Conservation (phyloP, 1,140 invertebrate species). For the Camponotus floridanus region DNA sequence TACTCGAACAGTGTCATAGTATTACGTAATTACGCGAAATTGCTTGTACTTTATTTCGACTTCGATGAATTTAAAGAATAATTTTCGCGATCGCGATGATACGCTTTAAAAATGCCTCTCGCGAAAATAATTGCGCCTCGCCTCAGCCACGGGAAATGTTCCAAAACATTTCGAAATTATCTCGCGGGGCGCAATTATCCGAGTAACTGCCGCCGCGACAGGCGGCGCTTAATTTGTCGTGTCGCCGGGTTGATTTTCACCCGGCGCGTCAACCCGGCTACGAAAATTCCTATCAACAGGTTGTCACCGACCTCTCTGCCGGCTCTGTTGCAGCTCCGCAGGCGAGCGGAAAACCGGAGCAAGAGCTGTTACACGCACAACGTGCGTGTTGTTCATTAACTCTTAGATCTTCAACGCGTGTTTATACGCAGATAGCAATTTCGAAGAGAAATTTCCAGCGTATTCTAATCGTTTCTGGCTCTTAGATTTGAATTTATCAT, state of each 20-base stretch:
- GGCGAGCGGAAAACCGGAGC: conserved; percentile 48
- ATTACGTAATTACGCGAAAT: not conserved
- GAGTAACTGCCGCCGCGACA: conserved; percentile 40
- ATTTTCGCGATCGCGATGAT: not conserved
- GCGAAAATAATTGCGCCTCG: not conserved
- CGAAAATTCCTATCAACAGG: conserved; percentile 81
- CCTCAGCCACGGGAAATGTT: not conserved
- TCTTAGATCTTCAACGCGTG: conserved; percentile 45
- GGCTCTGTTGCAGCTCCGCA: conserved; percentile 50
- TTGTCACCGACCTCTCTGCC: conserved; percentile 74
- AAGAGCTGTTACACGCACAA: conserved; percentile 48
- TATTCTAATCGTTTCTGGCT: not conserved
- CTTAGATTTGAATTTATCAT: not conserved
- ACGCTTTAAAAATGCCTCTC: not conserved
- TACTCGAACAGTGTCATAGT: not conserved
- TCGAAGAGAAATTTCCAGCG: conserved; percentile 15
- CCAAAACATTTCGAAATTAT: conserved; percentile 28
- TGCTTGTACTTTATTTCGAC: not conserved
- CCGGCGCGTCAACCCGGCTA: conserved; percentile 63
- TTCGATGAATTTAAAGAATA: conserved; percentile 8
- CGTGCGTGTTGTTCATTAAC: conserved; percentile 48
- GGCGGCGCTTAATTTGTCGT: conserved; percentile 46
- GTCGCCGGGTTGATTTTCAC: conserved; percentile 51
- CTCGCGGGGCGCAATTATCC: conserved; percentile 67
- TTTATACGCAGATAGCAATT: conserved; percentile 24